Base-by-base conservation (phyloP, 2,797 vertebrate genomes). In the Macroramphosus scolopax region DNA sequence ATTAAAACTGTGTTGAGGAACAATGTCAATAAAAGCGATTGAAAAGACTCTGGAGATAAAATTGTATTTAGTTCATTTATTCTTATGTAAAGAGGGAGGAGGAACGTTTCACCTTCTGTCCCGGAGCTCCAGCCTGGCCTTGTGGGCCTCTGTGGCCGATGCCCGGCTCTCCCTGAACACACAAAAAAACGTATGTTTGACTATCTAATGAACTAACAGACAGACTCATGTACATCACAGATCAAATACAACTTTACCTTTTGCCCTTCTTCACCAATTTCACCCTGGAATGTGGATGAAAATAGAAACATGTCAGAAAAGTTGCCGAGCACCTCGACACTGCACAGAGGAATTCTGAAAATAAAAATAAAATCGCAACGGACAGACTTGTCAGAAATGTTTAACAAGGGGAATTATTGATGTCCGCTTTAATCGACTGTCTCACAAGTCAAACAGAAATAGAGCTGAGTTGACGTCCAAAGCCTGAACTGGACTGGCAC, bases 81-180 rank as follows among this genome's bases (percentile, higher is more conserved):
- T 25, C 6, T n/a, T 10, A 49, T 55, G 12, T 13, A 5, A 41
- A 12, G 10, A 30, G 8, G 18, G 5, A 29, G 3, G 2, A 15
- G 4, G 11, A 26, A 40, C 22, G 42, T 38, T 17, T 65, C 47
- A 94, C 93, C 91, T 95, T 96, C 6, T 84, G 83, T 43, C 94
- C 94, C 3, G 94, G 92, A 56, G 89, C 72, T 28, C 93, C 93
- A 13, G 93, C 91, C 38, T 94, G 93, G 31, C 94, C 94, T 24
- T 78, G 28, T 0, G 93, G 92, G 5, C 94, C 94, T 73, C 93
- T 87, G 77, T 93, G 85, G 7, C 94, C 93, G 22, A 84, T 87
- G 29, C 94, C 94, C 16, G 94, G 92, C 34, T 96, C 93, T 28
- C 94, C 94, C 94, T 96, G 31, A 16, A 76, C 62, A 66, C 30